Base-by-base conservation (phyloP, 2,113 vertebrate genomes). In the Paralichthys olivaceus region DNA sequence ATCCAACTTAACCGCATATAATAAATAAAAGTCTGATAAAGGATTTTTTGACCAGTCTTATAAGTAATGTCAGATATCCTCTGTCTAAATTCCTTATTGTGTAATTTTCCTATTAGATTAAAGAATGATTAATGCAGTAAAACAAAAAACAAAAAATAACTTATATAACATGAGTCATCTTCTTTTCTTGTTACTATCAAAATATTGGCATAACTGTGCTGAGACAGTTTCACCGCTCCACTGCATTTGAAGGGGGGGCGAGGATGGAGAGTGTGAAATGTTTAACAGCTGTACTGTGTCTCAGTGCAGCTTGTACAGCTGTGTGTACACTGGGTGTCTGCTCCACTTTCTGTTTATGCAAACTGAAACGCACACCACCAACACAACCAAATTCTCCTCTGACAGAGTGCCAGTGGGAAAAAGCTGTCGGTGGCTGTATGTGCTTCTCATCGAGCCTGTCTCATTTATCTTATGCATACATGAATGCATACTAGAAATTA, bases 251-350 rank as follows among this genome's bases (percentile, higher is more conserved):
- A 71, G 4, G 15, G 37, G 37, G n/a, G 19, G 9, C 2, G 20
- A 57, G 53, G 45, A 26, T 7, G 0, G 7, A 53, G 71, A 29
- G 23, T 51, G 75, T 69, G 66, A 78, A 61, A 19, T 4, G 12
- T 28, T 23, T 11, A 55, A 56, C 83, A 85, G 71, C 73, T 83
- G 75, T 60, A 4, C 54, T 37, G 57, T 64, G 45, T 84, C 77
- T 72, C 70, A 40, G 47, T 47, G 49, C 62, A 43, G 80, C 47
- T 73, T 57, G 47, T 43, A 28, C 75, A 77, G 69, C 74, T 85
- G 63, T 76, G 73, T 66, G 66, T 70, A 72, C 60, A 75, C 12
- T 3, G 51, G 23, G 51, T 63, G 65, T 54, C 49, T 55, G 75
- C 70, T 51, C 23, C 2, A 0, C 34, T 61, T n/a, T 81, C 40